These are phyloP conservation scores for Ophraella communa DNA, from an alignment of 2,888 invertebrate genomes.

Conservation along the genomic window DNA sequence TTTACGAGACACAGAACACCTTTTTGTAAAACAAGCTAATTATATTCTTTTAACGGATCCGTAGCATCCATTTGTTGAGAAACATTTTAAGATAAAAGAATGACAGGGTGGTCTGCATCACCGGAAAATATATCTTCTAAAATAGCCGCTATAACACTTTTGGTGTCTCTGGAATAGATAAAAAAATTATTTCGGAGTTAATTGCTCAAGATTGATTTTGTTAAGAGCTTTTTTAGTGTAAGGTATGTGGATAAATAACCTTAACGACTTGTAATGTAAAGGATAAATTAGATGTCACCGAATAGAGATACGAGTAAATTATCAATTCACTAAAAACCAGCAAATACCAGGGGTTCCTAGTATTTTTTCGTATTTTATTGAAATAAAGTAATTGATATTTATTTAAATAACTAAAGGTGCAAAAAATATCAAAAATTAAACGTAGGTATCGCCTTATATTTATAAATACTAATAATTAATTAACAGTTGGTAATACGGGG, in stretches of 20 bases:
- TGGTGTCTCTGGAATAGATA: conserved; percentile 32
- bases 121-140: conserved; percentile 3
- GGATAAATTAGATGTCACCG: conserved; percentile 34
- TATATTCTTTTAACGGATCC: background rate
- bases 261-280: conserved; percentile 29
- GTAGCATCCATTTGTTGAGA: conserved; percentile 1
- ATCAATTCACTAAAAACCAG: background rate
- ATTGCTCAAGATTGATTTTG: conserved; percentile 34
- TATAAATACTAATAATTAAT: too few species aligned
- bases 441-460: too few species aligned
- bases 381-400: too few species aligned
- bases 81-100: background rate
- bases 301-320: conserved; percentile 21
- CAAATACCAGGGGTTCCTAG: background rate
- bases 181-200: conserved; percentile 33
- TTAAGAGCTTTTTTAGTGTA: conserved; percentile 34
- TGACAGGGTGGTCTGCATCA: conserved; percentile 15
- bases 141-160: conserved; percentile 31
- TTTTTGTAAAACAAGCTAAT: background rate
- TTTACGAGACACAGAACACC: background rate
- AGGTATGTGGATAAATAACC: conserved; percentile 26
- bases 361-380: too few species aligned
- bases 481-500: too few species aligned
- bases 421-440: too few species aligned
- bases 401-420: too few species aligned